Evolutionary conservation across 2,797 vertebrate species (phyloP).

Genomic region (Characodon lateralis): DNA sequence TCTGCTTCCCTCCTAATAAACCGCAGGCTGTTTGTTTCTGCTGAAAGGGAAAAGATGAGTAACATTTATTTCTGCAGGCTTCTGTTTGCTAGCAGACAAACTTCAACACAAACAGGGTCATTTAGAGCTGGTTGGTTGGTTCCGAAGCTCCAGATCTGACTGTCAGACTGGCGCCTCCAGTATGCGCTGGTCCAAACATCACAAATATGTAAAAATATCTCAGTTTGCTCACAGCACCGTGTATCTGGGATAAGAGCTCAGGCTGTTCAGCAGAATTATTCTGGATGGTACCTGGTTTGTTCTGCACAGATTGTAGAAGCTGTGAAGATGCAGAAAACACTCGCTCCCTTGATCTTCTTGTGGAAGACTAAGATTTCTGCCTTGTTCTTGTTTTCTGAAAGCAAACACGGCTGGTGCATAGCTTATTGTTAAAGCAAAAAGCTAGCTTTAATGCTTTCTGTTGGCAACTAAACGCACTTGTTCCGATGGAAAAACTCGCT

Average conservation of each 20-base stretch:
- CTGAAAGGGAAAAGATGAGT: background rate
- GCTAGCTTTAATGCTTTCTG: background rate
- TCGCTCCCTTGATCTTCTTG: constrained; percentile 7
- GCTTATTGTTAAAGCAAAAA: constrained; percentile 34
- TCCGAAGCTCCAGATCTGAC: background rate
- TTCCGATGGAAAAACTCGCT: background rate
- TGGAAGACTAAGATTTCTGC: constrained; percentile 58
- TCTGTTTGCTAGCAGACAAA: background rate
- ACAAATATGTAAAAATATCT: constrained; percentile 5
- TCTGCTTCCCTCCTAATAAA: no score
- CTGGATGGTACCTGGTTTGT: background rate
- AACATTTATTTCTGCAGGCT: background rate
- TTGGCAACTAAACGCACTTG: background rate
- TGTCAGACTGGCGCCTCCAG: background rate
- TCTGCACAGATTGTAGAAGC: no score
- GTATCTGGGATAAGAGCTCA: background rate
- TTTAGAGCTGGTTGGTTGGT: constrained; percentile 21
- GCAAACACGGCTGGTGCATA: constrained; percentile 46
- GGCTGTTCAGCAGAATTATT: constrained; percentile 5
- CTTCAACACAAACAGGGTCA: background rate
- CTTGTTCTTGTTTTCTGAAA: background rate
- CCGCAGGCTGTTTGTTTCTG: background rate
- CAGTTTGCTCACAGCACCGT: constrained; percentile 30
- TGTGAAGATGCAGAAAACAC: background rate
- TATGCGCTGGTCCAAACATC: constrained; percentile 16